Evolutionary conservation across 2,113 vertebrate species (phyloP).

Genomic region (Cyphomyrus plagiostoma): DNA sequence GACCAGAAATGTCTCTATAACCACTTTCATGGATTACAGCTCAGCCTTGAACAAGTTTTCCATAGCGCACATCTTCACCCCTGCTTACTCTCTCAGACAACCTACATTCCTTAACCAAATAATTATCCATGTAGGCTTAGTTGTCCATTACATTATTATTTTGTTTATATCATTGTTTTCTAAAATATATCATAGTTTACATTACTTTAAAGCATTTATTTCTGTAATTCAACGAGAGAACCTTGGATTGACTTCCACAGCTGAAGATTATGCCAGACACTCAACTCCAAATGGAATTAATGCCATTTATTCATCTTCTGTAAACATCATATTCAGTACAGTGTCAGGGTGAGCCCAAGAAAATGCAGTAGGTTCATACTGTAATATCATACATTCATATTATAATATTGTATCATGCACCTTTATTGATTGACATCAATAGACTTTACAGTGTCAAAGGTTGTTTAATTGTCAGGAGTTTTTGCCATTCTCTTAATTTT

Average conservation of each 20-base stretch:
- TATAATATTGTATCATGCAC: not conserved
- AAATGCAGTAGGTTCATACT: not conserved
- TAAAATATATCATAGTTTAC: not conserved
- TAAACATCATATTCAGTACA: not conserved
- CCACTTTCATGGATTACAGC: not conserved
- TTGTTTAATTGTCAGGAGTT: not conserved
- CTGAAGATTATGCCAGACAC: not conserved
- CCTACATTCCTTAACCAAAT: not conserved
- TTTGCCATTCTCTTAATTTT: not conserved
- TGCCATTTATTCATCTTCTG: not conserved
- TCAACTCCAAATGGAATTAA: not conserved
- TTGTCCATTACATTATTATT: not conserved
- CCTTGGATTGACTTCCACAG: not conserved
- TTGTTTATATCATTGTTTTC: not conserved
- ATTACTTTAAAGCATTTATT: not conserved
- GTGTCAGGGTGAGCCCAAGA: not conserved
- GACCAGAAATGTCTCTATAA: not conserved
- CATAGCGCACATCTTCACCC: not conserved
- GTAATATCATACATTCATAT: not conserved
- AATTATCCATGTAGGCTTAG: not conserved
- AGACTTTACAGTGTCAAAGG: not conserved
- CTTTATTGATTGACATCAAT: not conserved
- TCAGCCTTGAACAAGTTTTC: not conserved
- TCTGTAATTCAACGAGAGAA: not conserved
- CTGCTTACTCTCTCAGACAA: not conserved